Percentiles rank a stretch among this genome's conserved stretches.
These are phyloP conservation scores for Mesocentrotus franciscanus DNA, from an alignment of 53 echinoderm and acorn worm genomes.

Conservation along the genomic window DNA sequence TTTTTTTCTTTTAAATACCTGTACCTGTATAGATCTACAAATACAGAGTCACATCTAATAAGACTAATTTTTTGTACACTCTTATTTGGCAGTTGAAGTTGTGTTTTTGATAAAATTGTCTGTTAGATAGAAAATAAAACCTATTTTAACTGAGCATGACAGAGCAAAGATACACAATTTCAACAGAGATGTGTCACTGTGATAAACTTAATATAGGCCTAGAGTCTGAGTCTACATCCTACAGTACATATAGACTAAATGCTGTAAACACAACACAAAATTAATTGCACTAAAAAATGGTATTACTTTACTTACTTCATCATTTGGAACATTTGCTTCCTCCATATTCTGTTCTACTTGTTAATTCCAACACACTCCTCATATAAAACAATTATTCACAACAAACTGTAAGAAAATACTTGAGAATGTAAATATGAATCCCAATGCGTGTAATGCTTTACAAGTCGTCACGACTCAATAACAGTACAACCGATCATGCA, in stretches of 20 bases:
- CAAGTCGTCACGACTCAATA: not conserved
- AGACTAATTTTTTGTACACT: too few relatives aligned
- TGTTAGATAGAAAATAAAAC: too few relatives aligned
- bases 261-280: not conserved
- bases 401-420: not conserved
- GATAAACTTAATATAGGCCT: too few relatives aligned
- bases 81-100: too few relatives aligned
- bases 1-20: too few relatives aligned
- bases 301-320: not conserved
- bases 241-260: not conserved
- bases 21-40: too few relatives aligned
- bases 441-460: not conserved
- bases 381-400: not conserved
- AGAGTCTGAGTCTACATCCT: too few relatives aligned
- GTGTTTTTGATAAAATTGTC: too few relatives aligned
- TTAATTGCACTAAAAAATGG: not conserved
- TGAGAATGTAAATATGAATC: not conserved
- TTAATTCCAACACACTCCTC: not conserved
- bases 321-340: slow-evolving; percentile 6
- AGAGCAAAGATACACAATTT: too few relatives aligned
- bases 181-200: too few relatives aligned
- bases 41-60: too few relatives aligned
- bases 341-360: slow-evolving; percentile 1
- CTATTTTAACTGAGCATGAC: too few relatives aligned
- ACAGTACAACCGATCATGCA: not conserved